Conservation (phyloP, 2,888 invertebrate genomes). For the Falcaria lacertinaria region DNA sequence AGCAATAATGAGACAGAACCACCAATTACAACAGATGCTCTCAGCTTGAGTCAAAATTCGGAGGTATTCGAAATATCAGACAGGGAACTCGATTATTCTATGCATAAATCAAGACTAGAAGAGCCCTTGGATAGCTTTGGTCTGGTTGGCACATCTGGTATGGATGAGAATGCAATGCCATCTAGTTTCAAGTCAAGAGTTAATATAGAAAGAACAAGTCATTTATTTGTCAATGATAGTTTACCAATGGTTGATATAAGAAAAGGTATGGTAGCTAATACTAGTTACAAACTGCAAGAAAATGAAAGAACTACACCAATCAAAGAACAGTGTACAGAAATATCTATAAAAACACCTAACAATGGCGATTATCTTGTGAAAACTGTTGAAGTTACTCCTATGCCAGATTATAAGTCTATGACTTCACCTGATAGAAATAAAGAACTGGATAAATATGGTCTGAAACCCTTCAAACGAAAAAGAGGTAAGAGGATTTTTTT, state of each 20-base stretch:
- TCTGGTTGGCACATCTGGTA: constrained; percentile 39
- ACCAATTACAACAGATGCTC: neutral
- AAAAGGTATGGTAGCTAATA: constrained; percentile 5
- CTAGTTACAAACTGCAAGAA: constrained; percentile 3
- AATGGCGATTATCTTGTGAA: constrained; percentile 72
- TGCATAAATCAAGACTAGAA: constrained; percentile 49
- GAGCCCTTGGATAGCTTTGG: constrained; percentile 29
- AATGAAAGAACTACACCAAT: constrained; percentile 19
- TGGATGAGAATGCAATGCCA: constrained; percentile 27
- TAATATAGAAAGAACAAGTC: constrained; percentile 7
- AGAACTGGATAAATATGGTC: constrained; percentile 82
- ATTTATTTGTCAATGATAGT: constrained; percentile 23
- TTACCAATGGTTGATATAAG: constrained; percentile 33
- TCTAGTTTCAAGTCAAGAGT: constrained; percentile 11
- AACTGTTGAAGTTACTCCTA: constrained; percentile 77
- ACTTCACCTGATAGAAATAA: constrained; percentile 76
- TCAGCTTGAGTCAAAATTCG: constrained; percentile 37
- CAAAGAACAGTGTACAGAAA: constrained; percentile 17
- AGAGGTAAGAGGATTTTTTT: constrained; percentile 52
- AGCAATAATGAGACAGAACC: neutral
- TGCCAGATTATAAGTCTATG: constrained; percentile 79
- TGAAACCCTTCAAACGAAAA: constrained; percentile 83
- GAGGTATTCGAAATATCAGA: constrained; percentile 71
- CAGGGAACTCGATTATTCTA: constrained; percentile 83
- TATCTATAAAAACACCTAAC: constrained; percentile 47